Evolutionary conservation across 2,888 invertebrate genomes (phyloP).

Genomic region (Xylocampa areola): DNA sequence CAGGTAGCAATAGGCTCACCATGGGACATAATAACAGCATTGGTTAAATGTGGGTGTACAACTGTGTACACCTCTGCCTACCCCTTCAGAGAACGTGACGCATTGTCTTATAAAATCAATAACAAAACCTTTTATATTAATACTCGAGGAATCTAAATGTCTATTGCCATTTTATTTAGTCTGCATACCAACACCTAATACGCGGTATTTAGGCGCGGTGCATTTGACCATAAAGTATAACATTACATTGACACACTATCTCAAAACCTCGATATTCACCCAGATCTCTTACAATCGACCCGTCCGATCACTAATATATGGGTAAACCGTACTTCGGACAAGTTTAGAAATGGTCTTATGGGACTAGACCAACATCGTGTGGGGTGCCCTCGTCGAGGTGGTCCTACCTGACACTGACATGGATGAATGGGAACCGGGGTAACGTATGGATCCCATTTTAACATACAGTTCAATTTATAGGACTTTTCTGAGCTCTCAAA

Average conservation of each 20-base stretch:
- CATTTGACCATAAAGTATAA: not conserved
- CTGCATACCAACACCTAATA: too few species aligned
- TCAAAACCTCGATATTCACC: constrained; percentile 27
- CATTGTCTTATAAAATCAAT: too few species aligned
- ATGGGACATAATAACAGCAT: too few species aligned
- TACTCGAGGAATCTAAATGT: too few species aligned
- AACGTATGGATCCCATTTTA: constrained; percentile 38
- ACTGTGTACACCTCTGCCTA: too few species aligned
- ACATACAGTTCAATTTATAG: constrained; percentile 27
- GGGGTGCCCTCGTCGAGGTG: constrained; percentile 41
- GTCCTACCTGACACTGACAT: constrained; percentile 42
- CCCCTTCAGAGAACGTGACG: too few species aligned
- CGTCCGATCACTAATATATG: constrained; percentile 35
- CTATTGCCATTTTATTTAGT: too few species aligned
- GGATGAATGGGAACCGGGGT: constrained; percentile 37
- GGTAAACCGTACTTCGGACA: constrained; percentile 40
- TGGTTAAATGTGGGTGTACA: too few species aligned
- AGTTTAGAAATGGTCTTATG: constrained; percentile 52
- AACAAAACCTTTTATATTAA: too few species aligned
- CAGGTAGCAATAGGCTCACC: too few species aligned
- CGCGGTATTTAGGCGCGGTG: too few species aligned
- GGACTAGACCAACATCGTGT: constrained; percentile 40
- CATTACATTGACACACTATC: constrained; percentile 1
- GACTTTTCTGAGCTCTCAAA: not conserved
- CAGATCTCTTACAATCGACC: constrained; percentile 44